Base-by-base conservation (phyloP, 2,113 vertebrate species). In the Dermatemys mawii region DNA sequence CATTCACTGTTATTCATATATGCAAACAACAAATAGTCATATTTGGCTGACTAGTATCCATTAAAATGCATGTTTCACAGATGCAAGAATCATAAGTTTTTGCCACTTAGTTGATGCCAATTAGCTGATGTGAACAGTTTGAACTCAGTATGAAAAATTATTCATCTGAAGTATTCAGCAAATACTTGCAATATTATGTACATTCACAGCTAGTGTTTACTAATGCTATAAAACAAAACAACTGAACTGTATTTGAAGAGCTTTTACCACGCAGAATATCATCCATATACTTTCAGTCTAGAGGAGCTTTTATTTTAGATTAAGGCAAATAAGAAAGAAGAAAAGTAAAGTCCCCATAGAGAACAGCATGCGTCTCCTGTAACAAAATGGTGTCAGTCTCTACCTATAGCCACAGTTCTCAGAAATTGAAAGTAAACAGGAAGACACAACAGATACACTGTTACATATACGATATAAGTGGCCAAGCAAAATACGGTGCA, bases 181-280 rank as follows among this genome's bases (percentile, higher is more conserved):
- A 93, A 87, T 88, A 86, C 92, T 90, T 63, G 83, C 70, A 90
- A 76, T 57, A 88, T 8, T 32, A 92, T 90, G 81, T 55, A 38
- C 35, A 57, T 80, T 90, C 51, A 81, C 35, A 55, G 26, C 57
- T 89, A 87, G 29, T 84, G 70, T 92, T 91, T 46, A 19, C 50
- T 95, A 88, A 93, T 10, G 3, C 48, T 9, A 41, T 11, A 76
- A 93, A 91, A n/a, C 63, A 86, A 95, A 84, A 81, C 38, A 53
- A 79, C 21, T 92, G 27, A 26, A 5, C 81, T 78, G 22, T 44
- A 54, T 53, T 92, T 90, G 95, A 94, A 83, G 6, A 70, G 32
- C 16, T 21, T 51, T 81, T 89, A 38, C 27, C 35, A 93, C 83
- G 81, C 1, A 75, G 85, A 93, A 89, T 21, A 73, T 90, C 46